Evolutionary conservation across 2,888 invertebrate species (phyloP).

Genomic region (Galerucella pusilla): DNA sequence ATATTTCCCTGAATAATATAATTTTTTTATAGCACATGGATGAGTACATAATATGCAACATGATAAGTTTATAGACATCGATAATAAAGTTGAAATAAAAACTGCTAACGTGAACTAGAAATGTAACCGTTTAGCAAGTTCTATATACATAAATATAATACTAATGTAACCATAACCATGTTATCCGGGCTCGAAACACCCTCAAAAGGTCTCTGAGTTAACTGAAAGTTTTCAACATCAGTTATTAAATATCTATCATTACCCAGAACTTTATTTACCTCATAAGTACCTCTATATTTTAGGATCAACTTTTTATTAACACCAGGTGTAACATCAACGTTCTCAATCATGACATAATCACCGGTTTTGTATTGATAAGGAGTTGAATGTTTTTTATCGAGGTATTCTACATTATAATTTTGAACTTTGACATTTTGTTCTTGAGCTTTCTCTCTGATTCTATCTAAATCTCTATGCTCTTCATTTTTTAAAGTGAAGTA

Average conservation of each 20-base stretch:
- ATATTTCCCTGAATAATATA: too few relatives aligned
- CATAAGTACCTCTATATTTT: conserved; percentile 48
- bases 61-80: too few relatives aligned
- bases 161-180: conserved; percentile 29
- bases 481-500: not conserved
- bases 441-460: conserved; percentile 1
- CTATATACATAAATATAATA: too few relatives aligned
- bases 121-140: too few relatives aligned
- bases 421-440: not conserved
- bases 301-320: conserved; percentile 43
- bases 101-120: too few relatives aligned
- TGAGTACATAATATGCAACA: too few relatives aligned
- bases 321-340: conserved; percentile 1
- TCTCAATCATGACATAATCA: conserved; percentile 44
- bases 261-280: conserved; percentile 43
- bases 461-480: conserved; percentile 4
- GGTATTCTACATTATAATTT: conserved; percentile 7
- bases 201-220: conserved; percentile 38
- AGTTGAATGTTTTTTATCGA: conserved; percentile 37
- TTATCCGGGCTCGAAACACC: conserved; percentile 35
- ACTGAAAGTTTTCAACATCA: conserved; percentile 43
- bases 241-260: conserved; percentile 48
- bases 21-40: too few relatives aligned
- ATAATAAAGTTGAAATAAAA: too few relatives aligned
- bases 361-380: conserved; percentile 37